Percentiles rank a stretch among this genome's conserved stretches.
phyloP scores from a whole-genome alignment of 2,888 invertebrate genomes.

The Microchrysa polita region DNA sequence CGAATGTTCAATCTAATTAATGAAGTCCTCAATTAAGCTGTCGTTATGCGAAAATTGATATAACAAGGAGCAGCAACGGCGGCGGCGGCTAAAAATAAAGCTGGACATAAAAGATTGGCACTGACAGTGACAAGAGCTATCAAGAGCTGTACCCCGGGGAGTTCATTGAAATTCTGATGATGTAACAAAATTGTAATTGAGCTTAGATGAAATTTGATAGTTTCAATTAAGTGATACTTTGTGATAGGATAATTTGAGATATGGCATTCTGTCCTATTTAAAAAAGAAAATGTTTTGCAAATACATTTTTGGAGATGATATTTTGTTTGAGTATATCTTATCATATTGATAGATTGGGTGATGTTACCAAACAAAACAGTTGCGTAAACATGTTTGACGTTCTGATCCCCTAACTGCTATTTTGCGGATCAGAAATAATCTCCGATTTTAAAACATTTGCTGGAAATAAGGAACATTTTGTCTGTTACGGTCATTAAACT shows the following conservation, averaged over 20 bases:
- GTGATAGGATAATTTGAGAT: background rate
- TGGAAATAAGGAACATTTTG: background rate
- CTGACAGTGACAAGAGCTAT: background rate
- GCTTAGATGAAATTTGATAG: slow-evolving; percentile 30
- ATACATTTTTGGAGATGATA: no score
- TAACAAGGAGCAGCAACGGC: background rate
- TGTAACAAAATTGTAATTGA: background rate
- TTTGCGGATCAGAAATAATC: no score
- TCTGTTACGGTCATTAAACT: no score
- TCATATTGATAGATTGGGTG: background rate
- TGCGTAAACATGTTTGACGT: no score
- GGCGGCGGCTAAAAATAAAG: background rate
- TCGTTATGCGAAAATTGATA: slow-evolving; percentile 19
- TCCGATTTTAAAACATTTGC: background rate
- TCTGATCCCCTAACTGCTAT: no score
- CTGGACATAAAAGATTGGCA: background rate
- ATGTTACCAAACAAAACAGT: background rate
- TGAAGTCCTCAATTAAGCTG: slow-evolving; percentile 44
- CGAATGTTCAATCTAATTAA: slow-evolving; percentile 38
- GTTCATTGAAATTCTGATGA: background rate
- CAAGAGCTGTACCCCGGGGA: background rate
- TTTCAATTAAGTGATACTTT: slow-evolving; percentile 28
- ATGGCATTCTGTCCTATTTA: background rate
- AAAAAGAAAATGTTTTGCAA: background rate
- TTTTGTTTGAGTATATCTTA: no score